Evolutionary conservation across 2,888 invertebrate species (phyloP).

Genomic region (Nemoura dubitans): DNA sequence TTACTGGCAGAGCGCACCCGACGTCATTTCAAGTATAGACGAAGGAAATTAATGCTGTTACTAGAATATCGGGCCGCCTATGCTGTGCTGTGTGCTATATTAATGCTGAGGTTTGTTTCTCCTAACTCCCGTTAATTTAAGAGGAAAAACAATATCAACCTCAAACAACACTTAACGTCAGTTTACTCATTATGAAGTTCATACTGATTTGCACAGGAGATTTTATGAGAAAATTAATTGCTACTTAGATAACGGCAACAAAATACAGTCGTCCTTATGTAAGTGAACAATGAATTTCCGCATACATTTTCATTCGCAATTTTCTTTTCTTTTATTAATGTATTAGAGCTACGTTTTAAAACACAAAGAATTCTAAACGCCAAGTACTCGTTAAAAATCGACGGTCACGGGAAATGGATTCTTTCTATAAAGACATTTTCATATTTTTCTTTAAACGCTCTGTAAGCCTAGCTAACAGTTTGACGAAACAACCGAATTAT

Average conservation of each 20-base stretch:
- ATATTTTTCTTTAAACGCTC: neutral
- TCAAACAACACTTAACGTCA: slow-evolving; percentile 3
- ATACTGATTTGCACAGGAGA: neutral
- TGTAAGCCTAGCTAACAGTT: neutral
- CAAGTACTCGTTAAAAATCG: neutral
- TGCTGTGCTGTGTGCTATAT: neutral
- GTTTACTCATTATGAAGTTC: neutral
- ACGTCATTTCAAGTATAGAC: slow-evolving; percentile 32
- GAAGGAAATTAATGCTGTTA: slow-evolving; percentile 27
- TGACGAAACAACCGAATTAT: slow-evolving; percentile 4
- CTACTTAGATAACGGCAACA: neutral
- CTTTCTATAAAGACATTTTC: neutral
- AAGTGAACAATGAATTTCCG: neutral
- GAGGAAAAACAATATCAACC: slow-evolving; percentile 1
- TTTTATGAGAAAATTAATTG: slow-evolving; percentile 12
- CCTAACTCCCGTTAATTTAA: neutral
- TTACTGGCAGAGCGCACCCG: neutral
- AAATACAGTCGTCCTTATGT: neutral
- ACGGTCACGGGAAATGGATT: neutral
- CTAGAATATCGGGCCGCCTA: neutral
- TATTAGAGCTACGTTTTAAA: neutral
- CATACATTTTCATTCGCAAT: neutral
- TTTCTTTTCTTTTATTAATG: neutral
- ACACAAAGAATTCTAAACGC: neutral
- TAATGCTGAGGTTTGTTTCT: neutral